Percentiles rank a stretch among this genome's conserved stretches.
These are phyloP conservation scores for Drosophila monieri DNA, from an alignment of 2,888 invertebrate genomes.

Conservation along the genomic window DNA sequence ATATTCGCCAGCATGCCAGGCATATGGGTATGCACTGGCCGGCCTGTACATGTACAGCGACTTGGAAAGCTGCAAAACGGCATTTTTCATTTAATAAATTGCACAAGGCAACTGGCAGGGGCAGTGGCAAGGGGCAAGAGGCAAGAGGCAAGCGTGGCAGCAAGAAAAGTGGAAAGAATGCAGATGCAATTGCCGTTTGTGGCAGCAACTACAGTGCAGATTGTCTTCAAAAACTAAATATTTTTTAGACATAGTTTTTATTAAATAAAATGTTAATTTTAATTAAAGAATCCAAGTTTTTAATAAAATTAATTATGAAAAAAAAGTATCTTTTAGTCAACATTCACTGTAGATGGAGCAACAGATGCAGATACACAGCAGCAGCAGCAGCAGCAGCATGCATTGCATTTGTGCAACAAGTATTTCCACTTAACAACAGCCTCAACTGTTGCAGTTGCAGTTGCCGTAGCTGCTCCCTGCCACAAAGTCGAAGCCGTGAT, in stretches of 20 bases:
- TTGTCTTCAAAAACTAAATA: slow-evolving; percentile 17
- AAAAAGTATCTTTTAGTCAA: slow-evolving; percentile 12
- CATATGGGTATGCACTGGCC: neutral
- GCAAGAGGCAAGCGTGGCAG: slow-evolving; percentile 43
- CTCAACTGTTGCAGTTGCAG: slow-evolving; percentile 37
- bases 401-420: slow-evolving; percentile 81
- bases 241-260: neutral
- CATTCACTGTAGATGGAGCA: slow-evolving; percentile 54
- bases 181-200: slow-evolving; percentile 54
- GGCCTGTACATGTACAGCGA: slow-evolving; percentile 58
- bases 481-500: slow-evolving; percentile 70
- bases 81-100: slow-evolving; percentile 80
- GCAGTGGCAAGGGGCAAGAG: slow-evolving; percentile 21
- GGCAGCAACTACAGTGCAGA: slow-evolving; percentile 42
- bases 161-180: slow-evolving; percentile 56
- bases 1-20: neutral
- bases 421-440: slow-evolving; percentile 79
- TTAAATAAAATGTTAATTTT: no score
- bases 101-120: slow-evolving; percentile 69
- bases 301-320: neutral
- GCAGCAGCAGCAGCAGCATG: slow-evolving; percentile 55
- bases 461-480: slow-evolving; percentile 48
- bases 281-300: no score
- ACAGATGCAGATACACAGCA: slow-evolving; percentile 56
- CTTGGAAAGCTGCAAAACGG: slow-evolving; percentile 81